Evolutionary conservation across 2,888 invertebrate genomes (phyloP).

Genomic region (Azorinus chamasolen): DNA sequence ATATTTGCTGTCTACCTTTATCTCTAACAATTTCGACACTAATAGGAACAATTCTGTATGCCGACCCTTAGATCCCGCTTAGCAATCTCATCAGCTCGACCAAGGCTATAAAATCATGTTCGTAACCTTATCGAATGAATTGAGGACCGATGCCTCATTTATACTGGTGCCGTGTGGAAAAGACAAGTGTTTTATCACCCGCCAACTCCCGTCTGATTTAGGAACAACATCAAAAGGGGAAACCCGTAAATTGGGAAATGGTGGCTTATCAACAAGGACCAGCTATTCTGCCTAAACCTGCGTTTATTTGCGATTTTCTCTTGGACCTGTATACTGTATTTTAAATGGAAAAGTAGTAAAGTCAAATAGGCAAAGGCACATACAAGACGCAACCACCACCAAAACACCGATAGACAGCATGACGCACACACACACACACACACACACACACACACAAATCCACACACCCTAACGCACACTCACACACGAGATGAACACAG

Average conservation of each 20-base stretch:
- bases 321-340: no score
- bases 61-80: slow-evolving; percentile 36
- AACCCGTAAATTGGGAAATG: slow-evolving; percentile 7
- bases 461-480: no score
- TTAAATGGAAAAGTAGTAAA: no score
- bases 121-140: slow-evolving; percentile 4
- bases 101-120: background rate
- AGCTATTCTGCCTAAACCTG: background rate
- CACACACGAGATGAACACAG: no score
- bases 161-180: slow-evolving; percentile 6
- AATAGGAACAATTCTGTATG: slow-evolving; percentile 19
- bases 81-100: slow-evolving; percentile 9
- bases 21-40: slow-evolving; percentile 15
- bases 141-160: slow-evolving; percentile 10
- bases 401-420: no score
- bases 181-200: slow-evolving; percentile 21
- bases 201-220: slow-evolving; percentile 7
- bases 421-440: no score
- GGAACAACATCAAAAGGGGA: slow-evolving; percentile 18
- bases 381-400: no score
- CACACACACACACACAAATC: no score
- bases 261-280: slow-evolving; percentile 2
- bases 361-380: no score
- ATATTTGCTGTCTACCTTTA: slow-evolving; percentile 17
- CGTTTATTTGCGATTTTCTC: background rate